Base-by-base conservation (phyloP, 2,113 vertebrate species). In the Tachysurus fulvidraco region DNA sequence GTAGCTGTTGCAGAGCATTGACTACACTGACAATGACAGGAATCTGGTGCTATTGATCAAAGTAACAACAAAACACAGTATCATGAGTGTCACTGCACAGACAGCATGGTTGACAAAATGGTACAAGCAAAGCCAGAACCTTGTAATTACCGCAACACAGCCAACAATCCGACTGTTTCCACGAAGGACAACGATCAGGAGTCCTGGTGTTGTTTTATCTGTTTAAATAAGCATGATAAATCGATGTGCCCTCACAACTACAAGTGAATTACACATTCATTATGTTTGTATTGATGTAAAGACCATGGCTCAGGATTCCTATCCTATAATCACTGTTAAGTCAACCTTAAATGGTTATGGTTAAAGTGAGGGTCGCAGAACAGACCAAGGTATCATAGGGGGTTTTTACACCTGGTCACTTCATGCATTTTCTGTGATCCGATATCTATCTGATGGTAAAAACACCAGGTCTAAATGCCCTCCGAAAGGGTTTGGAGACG, bases 1-100 rank as follows among this genome's bases (percentile, higher is more conserved):
- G 62, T 62, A 44, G 79, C 79, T 25, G 19, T 44, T 19, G n/a
- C 6, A n/a, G 41, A 7, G 36, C 21, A 46, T 13, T 28, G 21
- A 62, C 10, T 16, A 59, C 80, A 50, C 5, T 9, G 59, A 57
- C 17, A 7, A 80, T 82, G 59, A 82, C 80, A 82, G 60, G 78
- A 59, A 80, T 59, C 9, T 41, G 30, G 19, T 59, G 30, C 54
- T 59, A 80, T 80, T 41, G 78, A 80, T 80, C 55, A 80, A 59
- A 21, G 28, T 41, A 59, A 59, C 30, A 59, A 59, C 78, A 41
- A 41, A 59, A 80, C 36, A 64, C 23, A 46, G 57, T n/a, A 81
- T 81, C 36, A 60, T n/a, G 80, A n/a, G 13, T 25, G 16, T 44
- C 41, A 65, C 60, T 44, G 60, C 59, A 82, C 41, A 50, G 59